Conservation (phyloP, 2,888 invertebrate genomes). For the Lycia hirtaria region DNA sequence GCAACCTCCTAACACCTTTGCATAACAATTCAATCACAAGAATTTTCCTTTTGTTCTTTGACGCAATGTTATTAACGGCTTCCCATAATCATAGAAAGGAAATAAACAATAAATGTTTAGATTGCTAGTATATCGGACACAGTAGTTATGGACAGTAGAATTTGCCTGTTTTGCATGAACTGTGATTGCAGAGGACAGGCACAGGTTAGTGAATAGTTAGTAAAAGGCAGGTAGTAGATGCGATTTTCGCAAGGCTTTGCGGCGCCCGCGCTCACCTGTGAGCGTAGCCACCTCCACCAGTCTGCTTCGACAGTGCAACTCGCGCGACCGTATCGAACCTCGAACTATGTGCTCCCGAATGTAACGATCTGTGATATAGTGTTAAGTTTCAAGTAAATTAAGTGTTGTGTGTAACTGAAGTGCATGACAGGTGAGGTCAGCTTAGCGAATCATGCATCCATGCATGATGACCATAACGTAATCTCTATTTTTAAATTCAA, state of each 20-base stretch:
- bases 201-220: slow-evolving; percentile 22
- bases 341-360: slow-evolving; percentile 69
- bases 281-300: slow-evolving; percentile 70
- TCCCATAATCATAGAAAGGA: slow-evolving; percentile 12
- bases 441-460: slow-evolving; percentile 3
- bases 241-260: slow-evolving; percentile 81
- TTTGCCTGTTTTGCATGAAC: slow-evolving; percentile 11
- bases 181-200: slow-evolving; percentile 23
- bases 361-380: slow-evolving; percentile 81
- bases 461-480: slow-evolving; percentile 38
- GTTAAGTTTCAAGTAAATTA: slow-evolving; percentile 71
- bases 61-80: neutral
- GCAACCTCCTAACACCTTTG: neutral
- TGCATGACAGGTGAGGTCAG: slow-evolving; percentile 59
- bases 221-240: slow-evolving; percentile 41
- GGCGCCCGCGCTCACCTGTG: slow-evolving; percentile 73
- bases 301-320: slow-evolving; percentile 64
- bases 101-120: slow-evolving; percentile 29
- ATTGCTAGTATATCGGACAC: slow-evolving; percentile 15
- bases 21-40: slow-evolving; percentile 8
- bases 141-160: slow-evolving; percentile 21
- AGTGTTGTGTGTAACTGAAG: slow-evolving; percentile 57
- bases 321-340: slow-evolving; percentile 60
- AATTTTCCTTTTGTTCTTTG: slow-evolving; percentile 20
- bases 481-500: slow-evolving; percentile 57